Base-by-base conservation (phyloP, 2,888 invertebrate genomes). In the Melitaea athalia region DNA sequence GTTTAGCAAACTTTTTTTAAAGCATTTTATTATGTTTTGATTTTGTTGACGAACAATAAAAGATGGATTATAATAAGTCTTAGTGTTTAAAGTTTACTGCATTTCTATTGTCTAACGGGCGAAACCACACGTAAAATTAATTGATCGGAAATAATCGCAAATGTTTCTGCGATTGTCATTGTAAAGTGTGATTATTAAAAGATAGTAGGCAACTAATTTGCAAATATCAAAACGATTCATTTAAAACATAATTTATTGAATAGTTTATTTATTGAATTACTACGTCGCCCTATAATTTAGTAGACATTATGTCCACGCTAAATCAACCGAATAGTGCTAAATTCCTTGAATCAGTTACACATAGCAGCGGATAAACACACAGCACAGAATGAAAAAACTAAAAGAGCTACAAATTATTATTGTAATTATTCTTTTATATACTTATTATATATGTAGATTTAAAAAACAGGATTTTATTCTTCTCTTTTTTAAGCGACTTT, bases 271-370 rank as follows among this genome's bases (percentile, higher is more conserved):
- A 38, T 15, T 42, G 38, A 38, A 57, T 57, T 38, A 57, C 42
- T 38, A 42, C 57, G 57, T 15, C 57, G 38, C n/a, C 4, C 38
- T n/a, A 15, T n/a, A 42, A 57, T 57, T 57, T 57, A 57, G 38
- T 15, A 55, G 7, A 33, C n/a, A 31, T 55, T 55, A n/a, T 42
- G 15, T 57, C 42, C 15, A 15, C 33, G 42, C 8, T 57, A 57
- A 57, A 57, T 57, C 57, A 42, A 38, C 7, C 31, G 15, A 42
- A 42, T 42, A 42, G 57, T 57, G 42, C 42, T 38, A 15, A 57
- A 57, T 57, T 57, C 17, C 5, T 57, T n/a, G 11, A 42, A 57
- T 42, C 38, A 42, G n/a, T 38, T 38, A 57, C 42, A 57, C 38
- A 11, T 57, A 42, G 57, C n/a, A 57, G 11, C 31, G 15, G n/a